Evolutionary conservation across 2,113 vertebrate species (phyloP).

Genomic region (Cololabis saira): DNA sequence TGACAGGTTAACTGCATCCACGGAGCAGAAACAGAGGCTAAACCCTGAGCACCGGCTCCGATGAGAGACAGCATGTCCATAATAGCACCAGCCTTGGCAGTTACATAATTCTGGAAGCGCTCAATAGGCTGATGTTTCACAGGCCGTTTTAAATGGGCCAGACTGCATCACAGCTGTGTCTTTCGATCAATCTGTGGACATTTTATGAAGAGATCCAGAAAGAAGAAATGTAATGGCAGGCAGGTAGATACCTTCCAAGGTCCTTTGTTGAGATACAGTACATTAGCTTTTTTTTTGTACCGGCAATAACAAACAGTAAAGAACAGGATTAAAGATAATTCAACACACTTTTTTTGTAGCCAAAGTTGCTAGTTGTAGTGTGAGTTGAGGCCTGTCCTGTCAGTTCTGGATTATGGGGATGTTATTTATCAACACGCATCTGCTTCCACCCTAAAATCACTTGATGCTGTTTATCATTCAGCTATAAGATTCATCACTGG

Average conservation of each 20-base stretch:
- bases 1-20: conserved; percentile 38
- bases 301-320: background rate
- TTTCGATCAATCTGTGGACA: conserved; percentile 26
- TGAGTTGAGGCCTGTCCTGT: too few relatives aligned
- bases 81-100: conserved; percentile 25
- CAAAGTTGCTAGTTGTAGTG: background rate
- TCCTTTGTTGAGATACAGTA: background rate
- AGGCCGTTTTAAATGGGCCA: conserved; percentile 21
- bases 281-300: background rate
- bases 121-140: conserved; percentile 40
- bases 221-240: conserved; percentile 7
- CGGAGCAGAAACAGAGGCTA: conserved; percentile 31
- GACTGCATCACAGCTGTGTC: conserved; percentile 33
- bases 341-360: background rate
- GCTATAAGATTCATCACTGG: too few relatives aligned
- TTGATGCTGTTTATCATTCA: too few relatives aligned
- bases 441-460: too few relatives aligned
- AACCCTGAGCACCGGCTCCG: conserved; percentile 35
- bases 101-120: conserved; percentile 44
- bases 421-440: too few relatives aligned
- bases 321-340: background rate
- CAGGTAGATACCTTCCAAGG: background rate
- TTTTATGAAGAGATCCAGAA: conserved; percentile 10
- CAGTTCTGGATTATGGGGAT: too few relatives aligned
- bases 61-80: conserved; percentile 50